These are phyloP conservation scores for Pempheris klunzingeri DNA, from an alignment of 2,797 vertebrate genomes.

Conservation along the genomic window DNA sequence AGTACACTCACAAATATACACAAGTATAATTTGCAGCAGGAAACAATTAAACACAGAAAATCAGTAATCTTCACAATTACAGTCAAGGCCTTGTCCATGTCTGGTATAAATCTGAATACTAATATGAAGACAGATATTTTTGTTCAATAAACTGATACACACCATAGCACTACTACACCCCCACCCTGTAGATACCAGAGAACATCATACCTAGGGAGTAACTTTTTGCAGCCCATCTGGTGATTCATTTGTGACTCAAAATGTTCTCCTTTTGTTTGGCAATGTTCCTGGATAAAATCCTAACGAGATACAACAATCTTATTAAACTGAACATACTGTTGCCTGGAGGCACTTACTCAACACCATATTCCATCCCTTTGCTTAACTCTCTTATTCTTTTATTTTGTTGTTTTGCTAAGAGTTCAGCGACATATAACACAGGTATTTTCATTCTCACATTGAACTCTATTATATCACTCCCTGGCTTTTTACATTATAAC, in stretches of 20 bases:
- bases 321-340: constrained; percentile 55
- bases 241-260: constrained; percentile 35
- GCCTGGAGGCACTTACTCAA: constrained; percentile 40
- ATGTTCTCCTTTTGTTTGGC: constrained; percentile 42
- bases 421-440: constrained; percentile 21
- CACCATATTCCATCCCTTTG: constrained; percentile 25
- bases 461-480: constrained; percentile 41
- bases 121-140: background rate
- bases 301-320: constrained; percentile 60
- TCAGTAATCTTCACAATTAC: background rate
- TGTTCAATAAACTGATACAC: background rate
- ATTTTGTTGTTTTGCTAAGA: constrained; percentile 14
- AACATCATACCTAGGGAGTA: constrained; percentile 8
- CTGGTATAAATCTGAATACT: background rate
- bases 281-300: constrained; percentile 31
- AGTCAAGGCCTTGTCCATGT: background rate
- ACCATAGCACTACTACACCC: background rate
- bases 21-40: background rate
- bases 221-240: constrained; percentile 11
- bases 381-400: constrained; percentile 23
- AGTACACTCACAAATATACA: background rate
- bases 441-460: constrained; percentile 44
- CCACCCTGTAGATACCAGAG: background rate
- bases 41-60: background rate
- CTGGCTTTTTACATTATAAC: constrained; percentile 36